phyloP scores from a whole-genome alignment of 2,113 vertebrate species.

The Trogon surrucura region DNA sequence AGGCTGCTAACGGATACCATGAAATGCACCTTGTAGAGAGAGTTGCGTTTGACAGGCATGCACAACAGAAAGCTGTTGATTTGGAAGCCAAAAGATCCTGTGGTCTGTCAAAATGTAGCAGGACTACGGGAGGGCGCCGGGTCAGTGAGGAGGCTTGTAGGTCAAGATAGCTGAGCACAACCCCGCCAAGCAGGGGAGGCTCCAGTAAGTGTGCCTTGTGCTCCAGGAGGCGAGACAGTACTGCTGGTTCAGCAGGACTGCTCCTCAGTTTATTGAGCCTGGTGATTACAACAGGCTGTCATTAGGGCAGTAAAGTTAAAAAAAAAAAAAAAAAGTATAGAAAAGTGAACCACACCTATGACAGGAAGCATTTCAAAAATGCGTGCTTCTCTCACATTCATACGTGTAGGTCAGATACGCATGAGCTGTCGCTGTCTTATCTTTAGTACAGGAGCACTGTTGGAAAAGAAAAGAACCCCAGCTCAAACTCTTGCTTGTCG shows the following conservation, averaged over 20 bases:
- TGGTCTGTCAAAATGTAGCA: background rate
- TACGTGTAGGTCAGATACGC: background rate
- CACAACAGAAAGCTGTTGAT: background rate
- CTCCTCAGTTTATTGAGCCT: slow-evolving; percentile 18
- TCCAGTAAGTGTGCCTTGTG: background rate
- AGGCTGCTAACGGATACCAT: background rate
- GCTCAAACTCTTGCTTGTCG: background rate
- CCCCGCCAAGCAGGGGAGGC: background rate
- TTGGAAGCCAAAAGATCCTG: slow-evolving; percentile 2
- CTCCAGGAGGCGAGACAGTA: background rate
- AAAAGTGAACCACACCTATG: slow-evolving; percentile 58
- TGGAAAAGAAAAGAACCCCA: background rate
- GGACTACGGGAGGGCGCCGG: background rate
- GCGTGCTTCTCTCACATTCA: slow-evolving; percentile 10
- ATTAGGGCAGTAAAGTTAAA: slow-evolving; percentile 19
- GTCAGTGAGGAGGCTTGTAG: background rate
- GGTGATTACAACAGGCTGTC: slow-evolving; percentile 29
- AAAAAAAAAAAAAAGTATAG: background rate
- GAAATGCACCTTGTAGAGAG: background rate
- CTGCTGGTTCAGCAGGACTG: slow-evolving; percentile 17
- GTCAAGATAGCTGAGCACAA: background rate
- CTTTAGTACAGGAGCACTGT: background rate
- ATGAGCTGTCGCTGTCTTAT: background rate
- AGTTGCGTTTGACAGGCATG: background rate
- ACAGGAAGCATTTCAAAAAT: slow-evolving; percentile 61